Conservation (phyloP, 2,888 invertebrate species). For the Parnassius smintheus region DNA sequence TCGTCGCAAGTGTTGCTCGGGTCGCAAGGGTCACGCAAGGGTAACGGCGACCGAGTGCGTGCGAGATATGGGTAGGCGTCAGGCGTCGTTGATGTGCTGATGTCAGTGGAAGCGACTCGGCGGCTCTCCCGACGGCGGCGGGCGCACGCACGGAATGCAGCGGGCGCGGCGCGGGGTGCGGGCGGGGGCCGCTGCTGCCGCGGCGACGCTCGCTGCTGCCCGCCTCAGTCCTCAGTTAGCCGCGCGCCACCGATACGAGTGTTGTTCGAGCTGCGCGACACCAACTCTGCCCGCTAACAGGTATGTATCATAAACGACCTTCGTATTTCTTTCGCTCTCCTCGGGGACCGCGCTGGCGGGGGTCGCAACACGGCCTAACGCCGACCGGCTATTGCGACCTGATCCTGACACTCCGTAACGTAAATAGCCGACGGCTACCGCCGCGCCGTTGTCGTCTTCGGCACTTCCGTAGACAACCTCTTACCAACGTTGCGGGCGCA, state of each 20-base stretch:
- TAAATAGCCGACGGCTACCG: conserved; percentile 53
- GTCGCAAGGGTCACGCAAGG: conserved; percentile 62
- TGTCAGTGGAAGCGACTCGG: conserved; percentile 57
- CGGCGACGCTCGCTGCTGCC: conserved; percentile 60
- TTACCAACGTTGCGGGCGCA: conserved; percentile 47
- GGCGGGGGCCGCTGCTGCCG: conserved; percentile 64
- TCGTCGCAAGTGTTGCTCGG: conserved; percentile 30
- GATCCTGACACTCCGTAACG: conserved; percentile 43
- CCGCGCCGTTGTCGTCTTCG: conserved; percentile 44
- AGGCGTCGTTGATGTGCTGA: conserved; percentile 49
- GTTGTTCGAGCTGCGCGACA: conserved; percentile 59
- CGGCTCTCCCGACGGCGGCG: conserved; percentile 60
- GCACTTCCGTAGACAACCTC: conserved; percentile 37
- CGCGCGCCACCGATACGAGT: conserved; percentile 76
- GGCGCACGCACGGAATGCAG: conserved; percentile 61
- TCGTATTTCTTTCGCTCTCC: conserved; percentile 33
- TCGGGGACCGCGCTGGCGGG: conserved; percentile 29
- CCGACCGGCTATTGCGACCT: conserved; percentile 38
- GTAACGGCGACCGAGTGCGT: conserved; percentile 61
- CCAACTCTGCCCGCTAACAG: conserved; percentile 58
- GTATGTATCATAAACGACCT: conserved; percentile 65
- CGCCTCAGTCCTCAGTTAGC: conserved; percentile 62
- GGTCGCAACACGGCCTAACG: conserved; percentile 28
- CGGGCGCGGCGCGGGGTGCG: conserved; percentile 68
- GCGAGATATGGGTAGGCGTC: conserved; percentile 59